phyloP scores from a whole-genome alignment of 2,888 invertebrate species.

The Cantharis rustica region DNA sequence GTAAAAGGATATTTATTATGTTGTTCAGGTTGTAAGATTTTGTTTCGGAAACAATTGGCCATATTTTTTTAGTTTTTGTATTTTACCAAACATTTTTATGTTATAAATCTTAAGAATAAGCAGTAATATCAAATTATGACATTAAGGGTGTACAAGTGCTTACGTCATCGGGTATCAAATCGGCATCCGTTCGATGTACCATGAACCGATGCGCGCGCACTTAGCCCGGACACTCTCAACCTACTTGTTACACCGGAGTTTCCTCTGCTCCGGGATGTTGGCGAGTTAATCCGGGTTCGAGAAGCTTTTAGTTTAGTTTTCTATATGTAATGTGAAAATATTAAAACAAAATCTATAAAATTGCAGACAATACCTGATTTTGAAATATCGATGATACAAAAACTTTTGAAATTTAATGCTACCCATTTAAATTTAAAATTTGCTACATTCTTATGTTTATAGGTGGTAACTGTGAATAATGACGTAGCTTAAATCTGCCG shows the following conservation, averaged over 20 bases:
- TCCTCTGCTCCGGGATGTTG: constrained; percentile 52
- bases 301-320: constrained; percentile 13
- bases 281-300: constrained; percentile 37
- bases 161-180: constrained; percentile 25
- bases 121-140: constrained; percentile 13
- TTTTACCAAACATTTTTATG: not conserved
- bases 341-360: constrained; percentile 1
- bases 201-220: constrained; percentile 47
- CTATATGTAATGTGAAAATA: constrained; percentile 12
- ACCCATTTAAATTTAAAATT: constrained; percentile 7
- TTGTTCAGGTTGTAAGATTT: not conserved
- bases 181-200: constrained; percentile 41
- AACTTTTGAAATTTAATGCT: constrained; percentile 4
- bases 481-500: constrained; percentile 26
- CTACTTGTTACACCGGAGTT: constrained; percentile 56
- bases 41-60: not conserved
- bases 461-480: constrained; percentile 27
- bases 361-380: not conserved
- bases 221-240: constrained; percentile 50
- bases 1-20: not conserved
- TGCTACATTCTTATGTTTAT: constrained; percentile 24
- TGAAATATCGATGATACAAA: constrained; percentile 12
- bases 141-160: constrained; percentile 31
- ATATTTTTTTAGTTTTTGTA: not conserved
- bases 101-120: not conserved